Evolutionary conservation across 2,113 vertebrate species (phyloP), one percentile per base, ranked within the genome.

Genomic region (Myotis davidii): DNA sequence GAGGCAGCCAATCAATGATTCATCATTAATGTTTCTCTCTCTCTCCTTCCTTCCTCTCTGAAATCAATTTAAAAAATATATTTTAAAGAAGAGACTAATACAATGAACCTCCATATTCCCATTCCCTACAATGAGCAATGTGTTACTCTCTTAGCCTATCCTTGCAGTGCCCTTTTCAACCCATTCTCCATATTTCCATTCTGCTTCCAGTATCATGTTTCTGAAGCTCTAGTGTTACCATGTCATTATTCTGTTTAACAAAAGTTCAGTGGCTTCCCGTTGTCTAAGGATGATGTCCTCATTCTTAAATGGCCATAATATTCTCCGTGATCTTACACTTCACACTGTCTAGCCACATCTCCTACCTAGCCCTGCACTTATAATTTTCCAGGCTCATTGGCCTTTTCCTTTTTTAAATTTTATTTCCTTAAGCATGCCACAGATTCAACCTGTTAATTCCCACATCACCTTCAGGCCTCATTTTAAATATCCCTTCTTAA

Each of bases 401-500:
- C 56, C 50, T 64, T 73, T 90, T 61, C 21, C 56, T 59, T 23
- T 59, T 59, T 56, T 23, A 3, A 56, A 56, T 56, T 34, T 48
- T 18, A 54, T 29, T 70, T 79, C 50, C 48, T 81, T 76, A 89
- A 89, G 32, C 61, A n/a, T 6, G 13, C 6, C 61, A 72, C 45
- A 34, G 37, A 29, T 77, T 93, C 34, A 81, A 45, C 52, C 23
- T 27, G 45, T 32, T 34, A 54, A 96, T 91, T 83, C 32, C 42
- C 29, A 69, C 5, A n/a, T 34, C 37, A 37, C 56, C 27, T 88
- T 69, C 48, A 72, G 32, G 32, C 72, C n/a, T 82, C 37, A 32
- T 65, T 50, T 95, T 88, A 73, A 90, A 78, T 73, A 93, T 23
- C 27, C 52, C 52, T 88, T 88, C 56, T 85, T 94, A 32, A 69